phyloP scores from a whole-genome alignment of 2,797 vertebrate species.

The Pipistrellus kuhlii region DNA sequence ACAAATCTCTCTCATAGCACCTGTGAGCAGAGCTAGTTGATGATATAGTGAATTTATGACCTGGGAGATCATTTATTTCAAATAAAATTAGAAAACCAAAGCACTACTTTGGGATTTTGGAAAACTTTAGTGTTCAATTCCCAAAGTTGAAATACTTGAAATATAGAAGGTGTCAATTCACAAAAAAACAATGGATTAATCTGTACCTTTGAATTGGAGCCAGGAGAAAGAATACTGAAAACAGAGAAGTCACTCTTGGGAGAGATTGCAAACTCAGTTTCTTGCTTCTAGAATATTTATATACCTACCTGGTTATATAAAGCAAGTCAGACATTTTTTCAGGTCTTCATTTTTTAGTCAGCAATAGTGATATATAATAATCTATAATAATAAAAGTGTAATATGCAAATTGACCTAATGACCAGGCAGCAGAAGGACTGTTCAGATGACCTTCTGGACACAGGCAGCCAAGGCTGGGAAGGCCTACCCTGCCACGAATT shows the following conservation, averaged over 20 bases:
- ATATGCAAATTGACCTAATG: no score
- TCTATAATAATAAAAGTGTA: no score
- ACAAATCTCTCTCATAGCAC: slow-evolving; percentile 71
- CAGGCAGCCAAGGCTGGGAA: no score
- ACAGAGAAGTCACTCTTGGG: slow-evolving; percentile 14
- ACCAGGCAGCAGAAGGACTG: no score
- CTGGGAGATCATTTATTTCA: slow-evolving; percentile 72
- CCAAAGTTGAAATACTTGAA: slow-evolving; percentile 63
- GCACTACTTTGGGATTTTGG: slow-evolving; percentile 69
- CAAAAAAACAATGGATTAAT: slow-evolving; percentile 65
- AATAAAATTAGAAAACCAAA: slow-evolving; percentile 76
- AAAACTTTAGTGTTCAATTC: slow-evolving; percentile 72
- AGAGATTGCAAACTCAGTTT: neutral
- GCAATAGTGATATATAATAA: neutral
- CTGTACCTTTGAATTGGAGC: slow-evolving; percentile 37
- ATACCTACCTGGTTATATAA: neutral
- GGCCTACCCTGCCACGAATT: no score
- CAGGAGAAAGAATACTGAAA: slow-evolving; percentile 58
- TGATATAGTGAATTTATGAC: slow-evolving; percentile 78
- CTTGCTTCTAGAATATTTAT: neutral
- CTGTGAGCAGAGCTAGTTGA: slow-evolving; percentile 55
- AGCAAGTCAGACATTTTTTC: neutral
- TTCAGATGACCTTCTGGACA: no score
- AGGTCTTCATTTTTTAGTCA: neutral
- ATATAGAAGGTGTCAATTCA: slow-evolving; percentile 69